Conservation (phyloP, 1,140 invertebrate genomes). For the Trichoplusia ni region DNA sequence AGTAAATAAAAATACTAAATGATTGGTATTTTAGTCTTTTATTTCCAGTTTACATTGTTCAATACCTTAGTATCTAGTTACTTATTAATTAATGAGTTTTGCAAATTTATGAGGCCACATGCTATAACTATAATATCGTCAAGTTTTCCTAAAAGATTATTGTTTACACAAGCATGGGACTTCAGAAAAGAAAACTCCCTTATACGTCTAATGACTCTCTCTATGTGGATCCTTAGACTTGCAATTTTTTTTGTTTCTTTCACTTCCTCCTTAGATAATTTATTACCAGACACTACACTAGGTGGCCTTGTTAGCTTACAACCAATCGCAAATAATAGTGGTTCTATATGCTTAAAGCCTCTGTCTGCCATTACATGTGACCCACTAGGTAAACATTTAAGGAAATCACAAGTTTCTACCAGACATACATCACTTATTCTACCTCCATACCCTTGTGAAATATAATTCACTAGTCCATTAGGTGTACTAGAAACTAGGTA, state of each 20-base stretch:
- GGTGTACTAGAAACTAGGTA: slow-evolving; percentile 76
- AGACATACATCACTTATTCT: slow-evolving; percentile 55
- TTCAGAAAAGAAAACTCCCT: slow-evolving; percentile 51
- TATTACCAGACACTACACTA: slow-evolving; percentile 50
- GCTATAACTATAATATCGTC: slow-evolving; percentile 51
- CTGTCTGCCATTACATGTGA: slow-evolving; percentile 57
- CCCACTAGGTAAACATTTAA: slow-evolving; percentile 43
- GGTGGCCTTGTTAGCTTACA: slow-evolving; percentile 63
- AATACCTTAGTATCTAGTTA: slow-evolving; percentile 10
- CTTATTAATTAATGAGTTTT: slow-evolving; percentile 48
- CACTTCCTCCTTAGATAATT: slow-evolving; percentile 46
- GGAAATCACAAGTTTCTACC: slow-evolving; percentile 59
- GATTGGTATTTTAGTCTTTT: too few species aligned
- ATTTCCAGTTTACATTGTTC: too few species aligned
- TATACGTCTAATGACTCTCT: slow-evolving; percentile 49
- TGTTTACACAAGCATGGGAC: slow-evolving; percentile 47
- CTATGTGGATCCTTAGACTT: slow-evolving; percentile 52
- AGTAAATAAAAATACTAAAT: too few species aligned
- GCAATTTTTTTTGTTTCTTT: slow-evolving; percentile 55
- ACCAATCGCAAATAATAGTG: slow-evolving; percentile 38
- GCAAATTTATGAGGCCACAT: slow-evolving; percentile 52
- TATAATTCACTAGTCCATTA: slow-evolving; percentile 68
- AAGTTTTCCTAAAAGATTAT: slow-evolving; percentile 36
- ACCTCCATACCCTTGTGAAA: slow-evolving; percentile 69
- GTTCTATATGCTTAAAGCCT: slow-evolving; percentile 63